These are phyloP conservation scores for Physeter macrocephalus DNA, from an alignment of 2,113 vertebrate species.

Conservation along the genomic window DNA sequence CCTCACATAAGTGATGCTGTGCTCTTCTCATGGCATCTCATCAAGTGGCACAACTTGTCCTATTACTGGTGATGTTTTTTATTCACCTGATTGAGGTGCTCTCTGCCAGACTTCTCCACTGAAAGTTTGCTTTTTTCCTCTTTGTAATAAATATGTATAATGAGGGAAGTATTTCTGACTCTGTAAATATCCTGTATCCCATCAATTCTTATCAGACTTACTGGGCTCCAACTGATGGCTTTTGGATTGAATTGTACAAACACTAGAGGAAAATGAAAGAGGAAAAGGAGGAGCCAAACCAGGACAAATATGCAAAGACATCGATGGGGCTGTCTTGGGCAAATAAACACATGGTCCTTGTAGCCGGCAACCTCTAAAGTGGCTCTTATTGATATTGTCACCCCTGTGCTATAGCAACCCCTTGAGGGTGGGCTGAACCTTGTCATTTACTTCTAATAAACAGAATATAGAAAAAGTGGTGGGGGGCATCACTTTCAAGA, in stretches of 20 bases:
- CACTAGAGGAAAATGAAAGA: neutral
- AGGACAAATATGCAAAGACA: neutral
- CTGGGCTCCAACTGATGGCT: neutral
- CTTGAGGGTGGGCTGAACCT: neutral
- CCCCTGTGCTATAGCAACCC: neutral
- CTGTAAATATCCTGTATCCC: neutral
- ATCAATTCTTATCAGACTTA: neutral
- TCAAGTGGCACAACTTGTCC: neutral
- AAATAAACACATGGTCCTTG: neutral
- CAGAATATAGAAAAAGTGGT: neutral
- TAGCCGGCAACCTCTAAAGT: neutral
- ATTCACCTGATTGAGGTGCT: neutral
- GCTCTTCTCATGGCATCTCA: neutral
- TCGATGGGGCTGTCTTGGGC: too few relatives aligned
- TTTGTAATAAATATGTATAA: neutral
- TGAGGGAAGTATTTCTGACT: neutral
- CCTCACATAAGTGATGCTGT: neutral
- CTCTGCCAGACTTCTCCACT: neutral
- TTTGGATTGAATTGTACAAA: neutral
- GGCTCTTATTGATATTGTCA: neutral
- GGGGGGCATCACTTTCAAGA: neutral
- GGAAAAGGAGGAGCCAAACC: neutral
- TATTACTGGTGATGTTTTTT: neutral
- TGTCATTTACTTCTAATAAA: neutral
- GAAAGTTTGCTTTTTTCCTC: neutral